Evolutionary conservation across 2,888 invertebrate species (phyloP).

Genomic region (Micoletzkya japonica): DNA sequence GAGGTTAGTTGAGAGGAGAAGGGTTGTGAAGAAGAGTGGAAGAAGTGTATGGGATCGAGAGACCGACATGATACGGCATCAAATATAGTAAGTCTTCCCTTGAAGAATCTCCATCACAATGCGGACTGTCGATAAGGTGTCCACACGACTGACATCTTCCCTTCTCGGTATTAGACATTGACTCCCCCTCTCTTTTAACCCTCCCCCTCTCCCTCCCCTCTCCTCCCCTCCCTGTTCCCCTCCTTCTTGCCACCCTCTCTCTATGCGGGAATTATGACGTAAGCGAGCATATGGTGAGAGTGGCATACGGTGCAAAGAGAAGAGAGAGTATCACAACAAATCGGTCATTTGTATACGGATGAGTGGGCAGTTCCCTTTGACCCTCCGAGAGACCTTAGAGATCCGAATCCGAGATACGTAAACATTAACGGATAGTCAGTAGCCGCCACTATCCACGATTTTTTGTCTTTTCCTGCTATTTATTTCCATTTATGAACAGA

Average conservation of each 20-base stretch:
- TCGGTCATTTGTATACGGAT: neutral
- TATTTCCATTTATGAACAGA: too few relatives aligned
- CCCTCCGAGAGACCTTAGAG: too few relatives aligned
- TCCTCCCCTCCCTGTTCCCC: too few relatives aligned
- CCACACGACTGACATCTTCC: slow-evolving; percentile 4
- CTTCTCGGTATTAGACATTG: neutral
- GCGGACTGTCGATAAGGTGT: slow-evolving; percentile 15
- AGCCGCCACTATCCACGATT: too few relatives aligned
- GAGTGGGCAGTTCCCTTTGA: neutral
- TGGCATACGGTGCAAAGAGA: neutral
- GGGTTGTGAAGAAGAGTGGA: too few relatives aligned
- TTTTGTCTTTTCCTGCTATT: too few relatives aligned
- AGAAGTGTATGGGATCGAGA: neutral
- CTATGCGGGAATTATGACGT: too few relatives aligned
- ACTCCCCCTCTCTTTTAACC: neutral
- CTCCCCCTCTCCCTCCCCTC: neutral
- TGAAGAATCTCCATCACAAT: slow-evolving; percentile 16
- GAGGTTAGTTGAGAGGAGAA: slow-evolving; percentile 26
- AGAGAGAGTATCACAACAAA: neutral
- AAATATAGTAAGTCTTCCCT: neutral
- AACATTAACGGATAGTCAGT: too few relatives aligned
- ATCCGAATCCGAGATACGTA: too few relatives aligned
- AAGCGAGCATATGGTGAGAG: neutral
- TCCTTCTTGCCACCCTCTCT: too few relatives aligned
- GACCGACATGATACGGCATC: neutral